Evolutionary conservation across 2,797 vertebrate genomes (phyloP).

Genomic region (Phalloptychus januarius): DNA sequence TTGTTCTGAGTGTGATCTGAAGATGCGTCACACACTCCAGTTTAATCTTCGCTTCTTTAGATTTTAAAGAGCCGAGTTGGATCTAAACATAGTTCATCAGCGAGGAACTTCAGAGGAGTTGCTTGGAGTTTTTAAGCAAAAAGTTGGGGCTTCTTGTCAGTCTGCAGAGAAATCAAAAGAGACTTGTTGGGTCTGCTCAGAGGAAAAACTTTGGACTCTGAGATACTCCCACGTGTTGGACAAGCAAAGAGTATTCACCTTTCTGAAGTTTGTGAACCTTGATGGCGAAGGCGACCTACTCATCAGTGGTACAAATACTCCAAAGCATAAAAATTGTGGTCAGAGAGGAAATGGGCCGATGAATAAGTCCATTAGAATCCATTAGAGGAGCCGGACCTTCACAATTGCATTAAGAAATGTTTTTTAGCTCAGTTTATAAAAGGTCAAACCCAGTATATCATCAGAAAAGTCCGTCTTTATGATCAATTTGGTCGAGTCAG

Average conservation of each 20-base stretch:
- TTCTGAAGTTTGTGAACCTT: conserved; percentile 1
- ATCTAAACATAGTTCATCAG: conserved; percentile 14
- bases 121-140: background rate
- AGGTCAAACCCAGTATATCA: background rate
- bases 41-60: background rate
- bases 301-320: background rate
- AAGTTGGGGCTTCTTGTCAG: background rate
- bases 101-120: background rate
- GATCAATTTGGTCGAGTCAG: background rate
- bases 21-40: background rate
- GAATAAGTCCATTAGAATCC: background rate
- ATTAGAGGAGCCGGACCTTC: background rate
- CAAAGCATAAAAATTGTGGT: background rate
- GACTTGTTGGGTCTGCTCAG: conserved; percentile 4
- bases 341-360: background rate
- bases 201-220: background rate
- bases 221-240: background rate
- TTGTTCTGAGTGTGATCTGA: conserved; percentile 13
- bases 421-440: conserved; percentile 5
- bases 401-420: background rate
- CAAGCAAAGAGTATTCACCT: background rate
- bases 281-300: background rate
- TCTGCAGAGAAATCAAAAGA: background rate
- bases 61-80: background rate
- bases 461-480: background rate